A percentile compares a stretch with the other conserved stretches of the same genome.
Evolutionary conservation across 2,797 vertebrate species (phyloP).

Genomic region (Rhynchotus rufescens): DNA sequence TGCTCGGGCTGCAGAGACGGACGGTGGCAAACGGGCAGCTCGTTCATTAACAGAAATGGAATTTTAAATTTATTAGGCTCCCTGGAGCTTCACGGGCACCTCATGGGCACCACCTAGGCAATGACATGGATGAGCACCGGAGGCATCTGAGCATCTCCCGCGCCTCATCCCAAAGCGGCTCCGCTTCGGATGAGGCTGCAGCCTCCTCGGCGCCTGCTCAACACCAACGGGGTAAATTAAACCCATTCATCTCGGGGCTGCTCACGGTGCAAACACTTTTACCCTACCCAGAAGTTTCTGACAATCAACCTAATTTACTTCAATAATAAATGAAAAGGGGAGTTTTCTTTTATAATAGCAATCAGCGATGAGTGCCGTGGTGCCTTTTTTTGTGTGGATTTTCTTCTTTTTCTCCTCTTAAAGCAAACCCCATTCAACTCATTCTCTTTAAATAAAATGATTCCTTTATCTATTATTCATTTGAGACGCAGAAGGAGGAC

Average conservation of each 20-base stretch:
- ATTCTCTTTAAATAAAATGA: constrained; percentile 73
- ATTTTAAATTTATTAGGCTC: constrained; percentile 69
- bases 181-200: neutral
- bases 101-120: too few relatives aligned
- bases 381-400: neutral
- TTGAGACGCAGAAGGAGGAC: constrained; percentile 70
- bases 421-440: constrained; percentile 71
- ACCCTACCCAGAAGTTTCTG: constrained; percentile 50
- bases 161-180: neutral
- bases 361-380: constrained; percentile 10
- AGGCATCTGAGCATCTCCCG: neutral
- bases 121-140: neutral
- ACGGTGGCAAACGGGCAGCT: constrained; percentile 71
- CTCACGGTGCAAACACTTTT: constrained; percentile 48
- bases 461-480: constrained; percentile 76
- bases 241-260: constrained; percentile 72
- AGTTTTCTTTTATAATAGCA: constrained; percentile 44
- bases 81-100: too few relatives aligned
- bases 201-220: constrained; percentile 32
- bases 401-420: constrained; percentile 10
- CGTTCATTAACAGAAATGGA: constrained; percentile 75
- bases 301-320: constrained; percentile 79
- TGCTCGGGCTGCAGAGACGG: too few relatives aligned
- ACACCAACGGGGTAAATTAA: constrained; percentile 73
- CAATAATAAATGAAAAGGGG: constrained; percentile 74